Evolutionary conservation across 2,797 vertebrate genomes (phyloP).

Genomic region (Leuciscus waleckii): DNA sequence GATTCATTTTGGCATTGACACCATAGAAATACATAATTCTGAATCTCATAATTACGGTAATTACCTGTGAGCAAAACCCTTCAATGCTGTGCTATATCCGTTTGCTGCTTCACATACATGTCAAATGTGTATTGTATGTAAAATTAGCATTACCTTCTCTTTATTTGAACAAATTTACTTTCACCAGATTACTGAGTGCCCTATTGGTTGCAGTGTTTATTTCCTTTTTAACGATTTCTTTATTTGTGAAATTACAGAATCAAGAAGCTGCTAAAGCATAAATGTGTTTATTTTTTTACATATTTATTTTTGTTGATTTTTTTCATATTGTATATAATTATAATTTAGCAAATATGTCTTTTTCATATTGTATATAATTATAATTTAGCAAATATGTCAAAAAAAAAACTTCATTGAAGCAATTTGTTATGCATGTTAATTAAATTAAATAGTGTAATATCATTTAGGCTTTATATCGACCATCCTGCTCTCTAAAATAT

Average conservation of each 20-base stretch:
- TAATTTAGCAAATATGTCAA: background rate
- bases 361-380: background rate
- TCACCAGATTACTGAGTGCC: background rate
- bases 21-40: background rate
- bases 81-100: background rate
- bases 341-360: background rate
- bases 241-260: background rate
- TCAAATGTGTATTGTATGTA: background rate
- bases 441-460: background rate
- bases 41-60: too few relatives aligned
- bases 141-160: background rate
- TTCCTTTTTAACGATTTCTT: background rate
- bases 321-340: background rate
- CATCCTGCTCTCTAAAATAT: background rate
- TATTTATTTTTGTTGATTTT: background rate
- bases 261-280: background rate
- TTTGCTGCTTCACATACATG: background rate
- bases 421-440: background rate
- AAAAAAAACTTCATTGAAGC: background rate
- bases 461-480: background rate
- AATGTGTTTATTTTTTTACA: background rate
- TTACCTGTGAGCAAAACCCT: too few relatives aligned
- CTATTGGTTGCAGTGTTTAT: background rate
- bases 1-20: background rate
- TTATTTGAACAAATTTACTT: accelerated